These are phyloP conservation scores for Myiothlypis chrysogaster DNA, from an alignment of 2,797 vertebrate genomes.

Conservation along the genomic window DNA sequence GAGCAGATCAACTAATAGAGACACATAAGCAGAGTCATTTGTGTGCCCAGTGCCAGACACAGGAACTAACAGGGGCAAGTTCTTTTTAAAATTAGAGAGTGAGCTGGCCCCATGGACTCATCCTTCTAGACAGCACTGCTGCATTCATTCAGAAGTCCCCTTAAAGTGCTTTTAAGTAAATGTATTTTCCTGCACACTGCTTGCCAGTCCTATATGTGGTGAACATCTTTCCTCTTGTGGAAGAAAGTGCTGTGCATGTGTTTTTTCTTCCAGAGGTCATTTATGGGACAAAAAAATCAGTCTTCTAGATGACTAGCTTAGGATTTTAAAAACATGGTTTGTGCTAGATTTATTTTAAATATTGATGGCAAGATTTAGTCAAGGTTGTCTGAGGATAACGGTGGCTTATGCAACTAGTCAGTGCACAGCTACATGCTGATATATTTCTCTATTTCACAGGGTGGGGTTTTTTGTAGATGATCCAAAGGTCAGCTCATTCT, in stretches of 20 bases:
- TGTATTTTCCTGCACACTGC: neutral
- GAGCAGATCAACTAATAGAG: neutral
- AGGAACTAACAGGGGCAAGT: neutral
- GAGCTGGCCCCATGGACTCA: neutral
- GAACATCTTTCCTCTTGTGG: neutral
- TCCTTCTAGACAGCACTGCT: neutral
- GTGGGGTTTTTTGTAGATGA: neutral
- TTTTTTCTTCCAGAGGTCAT: conserved; percentile 32
- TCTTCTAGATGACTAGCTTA: conserved; percentile 1
- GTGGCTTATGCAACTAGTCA: conserved; percentile 22
- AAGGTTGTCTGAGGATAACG: conserved; percentile 51
- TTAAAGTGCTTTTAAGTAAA: conserved; percentile 6
- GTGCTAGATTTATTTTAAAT: conserved; percentile 34
- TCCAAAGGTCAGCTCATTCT: neutral
- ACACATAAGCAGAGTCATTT: neutral
- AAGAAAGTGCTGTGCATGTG: conserved; percentile 15
- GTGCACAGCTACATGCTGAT: neutral
- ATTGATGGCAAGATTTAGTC: conserved; percentile 35
- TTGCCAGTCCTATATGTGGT: neutral
- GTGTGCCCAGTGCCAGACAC: neutral
- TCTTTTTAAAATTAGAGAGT: neutral
- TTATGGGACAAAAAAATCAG: conserved; percentile 24
- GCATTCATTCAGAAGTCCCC: neutral
- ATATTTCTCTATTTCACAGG: conserved; percentile 5
- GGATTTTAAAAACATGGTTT: conserved; percentile 6